Base-by-base conservation (phyloP, 2,113 vertebrate species). In the Aspiorhynchus laticeps region DNA sequence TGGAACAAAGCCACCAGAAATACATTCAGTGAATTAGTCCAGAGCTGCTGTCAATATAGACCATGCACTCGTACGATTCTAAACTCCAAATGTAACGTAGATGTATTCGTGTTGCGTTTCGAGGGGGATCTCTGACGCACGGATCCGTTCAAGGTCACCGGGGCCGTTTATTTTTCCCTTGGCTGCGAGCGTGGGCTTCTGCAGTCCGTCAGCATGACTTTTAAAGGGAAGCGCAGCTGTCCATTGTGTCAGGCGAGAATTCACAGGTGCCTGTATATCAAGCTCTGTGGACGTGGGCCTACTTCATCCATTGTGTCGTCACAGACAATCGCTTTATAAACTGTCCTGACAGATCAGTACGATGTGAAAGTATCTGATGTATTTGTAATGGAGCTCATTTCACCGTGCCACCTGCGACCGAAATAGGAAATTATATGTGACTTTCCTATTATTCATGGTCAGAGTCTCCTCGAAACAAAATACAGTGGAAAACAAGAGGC, bases 221-320 rank as follows among this genome's bases (percentile, higher is more conserved):
- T 87, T 71, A 78, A 61, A 85, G 63, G 43, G 85, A 43, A 80
- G 26, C 24, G 63, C 88, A 91, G 87, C 90, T 91, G 90, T 86
- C 80, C 59, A 71, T 36, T 5, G 51, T 77, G 80, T 74, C 59
- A 56, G 67, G 73, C 61, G 53, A 76, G 74, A 46, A 83, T 56
- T 77, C 83, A 78, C 87, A 85, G 74, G 67, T 77, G 74, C 78
- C 82, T 51, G 41, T 67, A 67, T 43, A 53, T 88, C 51, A 78
- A 36, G 4, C 65, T 77, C 36, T 43, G 21, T 84, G n/a, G 48
- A 73, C 69, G 1, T 15, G 43, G n/a, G 5, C 41, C 61, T 46
- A 33, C 61, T 76, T 38, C 67, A 76, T 33, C 24, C 74, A 77
- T 75, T 31, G 46, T n/a, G 31, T 56, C n/a, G 17, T 48, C 31